phyloP scores from a whole-genome alignment of 2,797 vertebrate species.

The Crypturellus tataupa region DNA sequence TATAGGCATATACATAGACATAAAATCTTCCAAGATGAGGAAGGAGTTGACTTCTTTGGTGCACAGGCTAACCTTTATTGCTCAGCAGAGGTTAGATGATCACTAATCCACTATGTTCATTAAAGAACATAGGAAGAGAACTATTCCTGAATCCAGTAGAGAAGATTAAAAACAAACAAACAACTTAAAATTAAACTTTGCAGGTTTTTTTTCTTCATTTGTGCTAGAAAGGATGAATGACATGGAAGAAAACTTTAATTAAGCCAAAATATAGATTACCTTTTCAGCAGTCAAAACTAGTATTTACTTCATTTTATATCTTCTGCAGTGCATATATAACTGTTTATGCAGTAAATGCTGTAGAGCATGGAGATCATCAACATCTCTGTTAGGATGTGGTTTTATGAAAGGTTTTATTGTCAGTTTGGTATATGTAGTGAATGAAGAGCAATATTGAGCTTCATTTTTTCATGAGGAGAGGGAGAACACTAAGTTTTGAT shows the following conservation, averaged over 20 bases:
- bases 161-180: background rate
- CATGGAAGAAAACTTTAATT: background rate
- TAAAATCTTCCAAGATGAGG: background rate
- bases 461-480: background rate
- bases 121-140: background rate
- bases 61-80: background rate
- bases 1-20: background rate
- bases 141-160: background rate
- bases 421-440: background rate
- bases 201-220: background rate
- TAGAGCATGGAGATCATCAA: background rate
- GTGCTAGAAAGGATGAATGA: background rate
- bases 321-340: background rate
- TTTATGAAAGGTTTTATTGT: background rate
- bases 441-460: background rate
- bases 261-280: background rate
- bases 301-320: background rate
- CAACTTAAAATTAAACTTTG: background rate
- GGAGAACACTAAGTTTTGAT: background rate
- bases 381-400: background rate
- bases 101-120: background rate
- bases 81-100: background rate
- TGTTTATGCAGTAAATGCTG: background rate
- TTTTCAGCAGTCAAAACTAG: background rate
- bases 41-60: background rate